phyloP scores from a whole-genome alignment of 2,113 vertebrate species.

The Pavo muticus region DNA sequence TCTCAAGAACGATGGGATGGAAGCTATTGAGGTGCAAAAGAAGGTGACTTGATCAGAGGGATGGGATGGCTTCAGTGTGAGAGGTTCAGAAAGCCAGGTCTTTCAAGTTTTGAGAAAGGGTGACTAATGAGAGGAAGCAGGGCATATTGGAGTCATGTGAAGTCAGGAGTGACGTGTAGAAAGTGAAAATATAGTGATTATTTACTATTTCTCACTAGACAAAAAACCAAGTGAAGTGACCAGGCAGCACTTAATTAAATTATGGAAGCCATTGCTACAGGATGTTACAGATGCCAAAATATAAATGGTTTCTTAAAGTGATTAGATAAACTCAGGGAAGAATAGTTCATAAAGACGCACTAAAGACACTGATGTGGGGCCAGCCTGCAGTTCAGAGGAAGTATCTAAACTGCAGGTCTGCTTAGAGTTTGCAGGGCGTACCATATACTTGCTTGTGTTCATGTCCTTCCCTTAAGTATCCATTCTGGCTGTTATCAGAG shows the following conservation, averaged over 20 bases:
- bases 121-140: background rate
- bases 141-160: background rate
- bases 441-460: background rate
- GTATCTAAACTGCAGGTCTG: background rate
- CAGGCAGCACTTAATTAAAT: conserved; percentile 8
- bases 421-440: background rate
- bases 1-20: background rate
- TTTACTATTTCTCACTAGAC: background rate
- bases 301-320: background rate
- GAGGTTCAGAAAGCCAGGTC: background rate
- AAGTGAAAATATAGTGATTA: background rate
- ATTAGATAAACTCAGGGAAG: conserved; percentile 21
- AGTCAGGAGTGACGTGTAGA: background rate
- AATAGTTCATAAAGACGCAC: background rate
- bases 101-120: background rate
- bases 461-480: background rate
- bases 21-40: background rate
- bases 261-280: background rate
- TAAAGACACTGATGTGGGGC: background rate
- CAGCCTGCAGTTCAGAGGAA: background rate
- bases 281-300: background rate
- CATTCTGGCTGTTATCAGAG: background rate
- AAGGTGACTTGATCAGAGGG: background rate
- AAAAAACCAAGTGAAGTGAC: background rate
- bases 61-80: background rate